A percentile compares a stretch with the other conserved stretches of the same genome.
These are phyloP conservation scores for Macaria liturata DNA, from an alignment of 2,888 invertebrate genomes.

Conservation along the genomic window DNA sequence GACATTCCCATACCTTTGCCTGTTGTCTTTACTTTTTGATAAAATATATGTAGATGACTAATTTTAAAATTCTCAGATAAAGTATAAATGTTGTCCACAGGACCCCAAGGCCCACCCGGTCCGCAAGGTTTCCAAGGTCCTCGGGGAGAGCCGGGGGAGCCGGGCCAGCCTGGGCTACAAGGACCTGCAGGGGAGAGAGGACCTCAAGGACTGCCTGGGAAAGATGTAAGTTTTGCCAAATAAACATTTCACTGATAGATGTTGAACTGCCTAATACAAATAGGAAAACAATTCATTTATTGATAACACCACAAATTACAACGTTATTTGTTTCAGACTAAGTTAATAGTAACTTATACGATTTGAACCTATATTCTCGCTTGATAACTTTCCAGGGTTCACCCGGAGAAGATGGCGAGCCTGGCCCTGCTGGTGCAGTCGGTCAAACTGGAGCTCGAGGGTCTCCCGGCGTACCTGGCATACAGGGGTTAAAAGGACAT, in stretches of 20 bases:
- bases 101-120: constrained; percentile 77
- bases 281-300: no score
- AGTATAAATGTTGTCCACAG: constrained; percentile 38
- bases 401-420: constrained; percentile 91
- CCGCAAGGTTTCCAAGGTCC: constrained; percentile 93
- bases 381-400: constrained; percentile 80
- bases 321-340: no score
- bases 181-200: constrained; percentile 88
- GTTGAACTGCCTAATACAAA: no score
- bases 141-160: constrained; percentile 91
- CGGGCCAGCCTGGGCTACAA: constrained; percentile 85
- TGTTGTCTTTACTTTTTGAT: neutral
- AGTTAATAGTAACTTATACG: neutral
- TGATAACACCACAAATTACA: no score
- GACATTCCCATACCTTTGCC: neutral
- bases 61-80: neutral
- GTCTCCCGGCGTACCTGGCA: constrained; percentile 87
- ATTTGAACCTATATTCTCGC: neutral
- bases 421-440: constrained; percentile 87
- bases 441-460: constrained; percentile 91
- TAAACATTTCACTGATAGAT: no score
- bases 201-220: constrained; percentile 87
- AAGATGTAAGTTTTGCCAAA: constrained; percentile 84
- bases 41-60: neutral
- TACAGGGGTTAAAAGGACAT: constrained; percentile 93